Conservation (phyloP, 2,888 invertebrate genomes). For the Ornithoptera alexandrae region DNA sequence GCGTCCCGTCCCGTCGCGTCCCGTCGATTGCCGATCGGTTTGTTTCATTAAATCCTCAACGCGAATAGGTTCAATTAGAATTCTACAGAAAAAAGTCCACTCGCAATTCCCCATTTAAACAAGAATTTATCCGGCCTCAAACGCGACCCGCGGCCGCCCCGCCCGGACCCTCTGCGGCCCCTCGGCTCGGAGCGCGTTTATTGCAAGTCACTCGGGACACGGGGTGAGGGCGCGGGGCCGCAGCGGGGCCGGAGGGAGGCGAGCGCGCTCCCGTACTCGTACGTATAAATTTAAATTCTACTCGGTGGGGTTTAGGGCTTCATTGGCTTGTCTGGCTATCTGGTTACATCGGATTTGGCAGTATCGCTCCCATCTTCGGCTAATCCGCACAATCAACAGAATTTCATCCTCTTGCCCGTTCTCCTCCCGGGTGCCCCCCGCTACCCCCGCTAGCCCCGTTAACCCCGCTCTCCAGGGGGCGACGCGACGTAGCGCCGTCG, state of each 20-base stretch:
- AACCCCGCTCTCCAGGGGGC: not conserved
- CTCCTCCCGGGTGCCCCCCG: conserved; percentile 6
- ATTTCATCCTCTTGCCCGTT: conserved; percentile 28
- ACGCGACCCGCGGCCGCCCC: conserved; percentile 17
- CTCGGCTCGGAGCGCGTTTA: conserved; percentile 9
- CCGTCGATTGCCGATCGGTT: conserved; percentile 10
- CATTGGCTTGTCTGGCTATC: conserved; percentile 24
- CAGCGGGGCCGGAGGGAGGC: conserved; percentile 16
- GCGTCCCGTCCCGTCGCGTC: too few species aligned
- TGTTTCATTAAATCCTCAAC: conserved; percentile 28
- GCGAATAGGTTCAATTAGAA: conserved; percentile 24
- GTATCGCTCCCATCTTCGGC: conserved; percentile 36
- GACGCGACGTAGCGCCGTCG: conserved; percentile 19
- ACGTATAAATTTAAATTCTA: conserved; percentile 32
- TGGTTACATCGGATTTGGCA: conserved; percentile 18
- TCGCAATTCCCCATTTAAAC: conserved; percentile 28
- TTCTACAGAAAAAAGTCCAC: conserved; percentile 20
- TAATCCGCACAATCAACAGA: conserved; percentile 47
- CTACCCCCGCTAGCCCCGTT: conserved; percentile 2
- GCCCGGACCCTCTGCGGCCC: too few species aligned
- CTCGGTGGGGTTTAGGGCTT: conserved; percentile 31
- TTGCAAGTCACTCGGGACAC: conserved; percentile 24
- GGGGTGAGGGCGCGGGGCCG: too few species aligned
- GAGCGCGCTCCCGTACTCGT: not conserved
- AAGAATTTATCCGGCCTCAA: conserved; percentile 29